Conservation (phyloP, 2,797 vertebrate species). For the Eospalax fontanierii region DNA sequence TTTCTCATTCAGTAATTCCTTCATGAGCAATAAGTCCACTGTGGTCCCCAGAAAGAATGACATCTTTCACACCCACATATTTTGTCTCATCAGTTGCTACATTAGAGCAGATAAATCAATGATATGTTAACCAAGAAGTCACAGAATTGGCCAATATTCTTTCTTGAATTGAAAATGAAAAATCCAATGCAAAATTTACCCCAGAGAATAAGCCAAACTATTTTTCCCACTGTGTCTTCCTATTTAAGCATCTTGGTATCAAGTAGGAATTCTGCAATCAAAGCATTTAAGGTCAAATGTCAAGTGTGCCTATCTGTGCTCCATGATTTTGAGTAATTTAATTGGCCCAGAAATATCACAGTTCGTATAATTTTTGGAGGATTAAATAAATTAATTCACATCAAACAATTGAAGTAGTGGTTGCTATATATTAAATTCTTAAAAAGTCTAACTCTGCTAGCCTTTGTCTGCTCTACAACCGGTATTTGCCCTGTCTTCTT, state of each 20-base stretch:
- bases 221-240: background rate
- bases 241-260: background rate
- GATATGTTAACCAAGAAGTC: background rate
- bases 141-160: background rate
- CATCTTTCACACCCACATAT: background rate
- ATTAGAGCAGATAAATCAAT: background rate
- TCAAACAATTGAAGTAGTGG: background rate
- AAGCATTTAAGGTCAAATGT: background rate
- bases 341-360: background rate
- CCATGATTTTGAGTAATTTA: background rate
- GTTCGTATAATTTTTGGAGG: background rate
- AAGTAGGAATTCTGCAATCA: background rate
- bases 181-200: background rate
- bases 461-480: background rate
- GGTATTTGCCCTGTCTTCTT: rapidly evolving
- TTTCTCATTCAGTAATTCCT: background rate
- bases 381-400: background rate
- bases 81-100: background rate
- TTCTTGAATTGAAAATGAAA: background rate
- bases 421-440: background rate
- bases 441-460: background rate
- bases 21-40: background rate
- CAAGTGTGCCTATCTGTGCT: background rate
- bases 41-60: background rate
- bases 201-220: background rate